Percentiles rank a stretch among this genome's conserved stretches.
phyloP scores from a whole-genome alignment of 2,888 invertebrate genomes.

The Campopleginae sp. region DNA sequence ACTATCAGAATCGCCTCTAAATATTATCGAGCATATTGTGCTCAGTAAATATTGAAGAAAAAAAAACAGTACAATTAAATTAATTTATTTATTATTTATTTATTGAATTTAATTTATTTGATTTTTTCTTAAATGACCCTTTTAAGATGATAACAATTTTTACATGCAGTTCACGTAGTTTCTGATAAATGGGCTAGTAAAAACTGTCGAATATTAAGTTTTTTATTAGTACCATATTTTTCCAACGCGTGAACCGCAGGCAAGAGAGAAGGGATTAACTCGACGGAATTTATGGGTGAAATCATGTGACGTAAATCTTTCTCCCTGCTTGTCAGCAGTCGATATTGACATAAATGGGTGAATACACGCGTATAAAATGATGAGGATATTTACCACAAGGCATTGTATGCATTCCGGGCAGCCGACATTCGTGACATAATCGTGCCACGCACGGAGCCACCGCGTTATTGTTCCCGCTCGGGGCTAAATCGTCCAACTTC shows the following conservation, averaged over 20 bases:
- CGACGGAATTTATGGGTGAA: not conserved
- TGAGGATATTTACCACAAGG: constrained; percentile 63
- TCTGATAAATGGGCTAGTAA: not conserved
- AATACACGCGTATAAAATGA: constrained; percentile 1
- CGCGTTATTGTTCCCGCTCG: constrained; percentile 69
- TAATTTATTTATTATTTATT: too few species aligned
- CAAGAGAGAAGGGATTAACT: not conserved
- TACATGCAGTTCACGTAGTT: not conserved
- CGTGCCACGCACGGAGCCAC: constrained; percentile 68
- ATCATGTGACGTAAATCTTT: constrained; percentile 4
- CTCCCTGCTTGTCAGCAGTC: not conserved
- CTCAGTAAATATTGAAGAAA: too few species aligned
- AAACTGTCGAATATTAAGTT: not conserved
- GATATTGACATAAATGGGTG: constrained; percentile 29
- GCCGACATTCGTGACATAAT: constrained; percentile 76
- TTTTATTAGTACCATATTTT: not conserved
- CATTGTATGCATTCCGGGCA: constrained; percentile 75
- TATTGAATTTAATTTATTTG: too few species aligned
- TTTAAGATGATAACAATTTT: not conserved
- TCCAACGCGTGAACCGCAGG: not conserved
- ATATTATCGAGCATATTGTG: not conserved
- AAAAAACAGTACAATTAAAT: too few species aligned
- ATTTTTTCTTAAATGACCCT: not conserved
- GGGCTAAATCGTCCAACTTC: constrained; percentile 60
- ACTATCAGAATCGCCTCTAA: not conserved